Conservation (phyloP, 2,888 invertebrate genomes). For the Heliconius sara region DNA sequence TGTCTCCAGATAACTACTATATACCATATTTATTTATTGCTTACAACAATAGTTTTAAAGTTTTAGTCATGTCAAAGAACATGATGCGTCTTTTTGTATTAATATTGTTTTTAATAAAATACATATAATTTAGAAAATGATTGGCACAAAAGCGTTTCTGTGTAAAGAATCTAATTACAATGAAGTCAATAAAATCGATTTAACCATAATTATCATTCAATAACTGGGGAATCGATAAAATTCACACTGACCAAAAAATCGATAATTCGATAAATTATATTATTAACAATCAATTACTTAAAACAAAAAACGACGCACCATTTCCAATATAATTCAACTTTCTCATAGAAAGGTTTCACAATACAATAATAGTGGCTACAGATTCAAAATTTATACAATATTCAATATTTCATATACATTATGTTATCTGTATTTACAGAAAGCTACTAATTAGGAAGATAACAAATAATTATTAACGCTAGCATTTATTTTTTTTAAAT, state of each 20-base stretch:
- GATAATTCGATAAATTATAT: neutral
- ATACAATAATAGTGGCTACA: constrained; percentile 13
- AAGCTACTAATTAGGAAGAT: constrained; percentile 32
- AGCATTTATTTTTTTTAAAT: neutral
- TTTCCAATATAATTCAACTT: constrained; percentile 44
- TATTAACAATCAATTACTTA: neutral
- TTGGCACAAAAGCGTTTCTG: constrained; percentile 30
- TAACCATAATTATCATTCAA: constrained; percentile 6
- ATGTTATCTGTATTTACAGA: constrained; percentile 41
- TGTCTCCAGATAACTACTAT: constrained; percentile 60
- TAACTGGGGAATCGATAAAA: constrained; percentile 9
- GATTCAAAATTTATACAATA: constrained; percentile 41
- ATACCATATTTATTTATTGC: constrained; percentile 61
- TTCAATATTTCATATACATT: constrained; percentile 35
- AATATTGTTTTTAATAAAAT: neutral
- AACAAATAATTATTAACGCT: constrained; percentile 23
- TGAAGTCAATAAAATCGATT: neutral
- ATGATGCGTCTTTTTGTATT: constrained; percentile 34
- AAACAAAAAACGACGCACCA: constrained; percentile 31
- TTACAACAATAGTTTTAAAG: constrained; percentile 57
- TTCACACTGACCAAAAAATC: neutral
- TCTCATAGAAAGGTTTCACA: constrained; percentile 50
- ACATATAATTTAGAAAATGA: neutral
- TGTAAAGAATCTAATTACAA: neutral
- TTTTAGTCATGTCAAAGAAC: constrained; percentile 31